A percentile compares a stretch with the other conserved stretches of the same genome.
Conservation (phyloP, 2,888 invertebrate species). For the Suillia variegata region DNA sequence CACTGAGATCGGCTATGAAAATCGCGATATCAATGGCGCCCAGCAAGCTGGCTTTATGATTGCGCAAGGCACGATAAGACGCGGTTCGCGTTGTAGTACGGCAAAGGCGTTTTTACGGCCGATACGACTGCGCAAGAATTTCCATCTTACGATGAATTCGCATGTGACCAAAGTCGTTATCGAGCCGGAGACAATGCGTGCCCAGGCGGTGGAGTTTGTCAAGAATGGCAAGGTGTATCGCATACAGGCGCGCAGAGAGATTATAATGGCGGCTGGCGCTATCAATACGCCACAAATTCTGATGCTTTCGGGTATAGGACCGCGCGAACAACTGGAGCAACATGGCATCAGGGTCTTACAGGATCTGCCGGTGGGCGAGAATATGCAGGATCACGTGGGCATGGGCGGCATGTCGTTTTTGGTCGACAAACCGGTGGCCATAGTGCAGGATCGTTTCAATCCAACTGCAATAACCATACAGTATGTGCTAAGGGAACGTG, state of each 20-base stretch:
- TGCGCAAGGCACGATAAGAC: slow-evolving; percentile 78
- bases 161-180: slow-evolving; percentile 79
- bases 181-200: slow-evolving; percentile 74
- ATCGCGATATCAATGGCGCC: slow-evolving; percentile 81
- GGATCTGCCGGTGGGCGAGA: slow-evolving; percentile 79
- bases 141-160: slow-evolving; percentile 80
- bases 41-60: slow-evolving; percentile 81
- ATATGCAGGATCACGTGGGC: slow-evolving; percentile 87
- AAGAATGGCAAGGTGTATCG: slow-evolving; percentile 73
- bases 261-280: slow-evolving; percentile 87
- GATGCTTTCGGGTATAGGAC: slow-evolving; percentile 88
- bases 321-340: slow-evolving; percentile 70
- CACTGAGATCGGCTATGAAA: slow-evolving; percentile 80
- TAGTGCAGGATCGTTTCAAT: slow-evolving; percentile 79
- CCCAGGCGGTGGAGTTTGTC: slow-evolving; percentile 80
- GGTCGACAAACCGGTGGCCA: slow-evolving; percentile 82
- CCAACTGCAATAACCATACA: slow-evolving; percentile 80
- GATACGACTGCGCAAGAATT: slow-evolving; percentile 74
- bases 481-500: slow-evolving; percentile 77
- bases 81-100: slow-evolving; percentile 83
- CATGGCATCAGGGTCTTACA: slow-evolving; percentile 76
- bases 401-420: slow-evolving; percentile 72
- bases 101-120: slow-evolving; percentile 87
- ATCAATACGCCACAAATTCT: slow-evolving; percentile 90
- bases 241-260: slow-evolving; percentile 78